These are phyloP conservation scores for Sinocyclocheilus anshuiensis DNA, from an alignment of 2,113 vertebrate species.

Conservation along the genomic window DNA sequence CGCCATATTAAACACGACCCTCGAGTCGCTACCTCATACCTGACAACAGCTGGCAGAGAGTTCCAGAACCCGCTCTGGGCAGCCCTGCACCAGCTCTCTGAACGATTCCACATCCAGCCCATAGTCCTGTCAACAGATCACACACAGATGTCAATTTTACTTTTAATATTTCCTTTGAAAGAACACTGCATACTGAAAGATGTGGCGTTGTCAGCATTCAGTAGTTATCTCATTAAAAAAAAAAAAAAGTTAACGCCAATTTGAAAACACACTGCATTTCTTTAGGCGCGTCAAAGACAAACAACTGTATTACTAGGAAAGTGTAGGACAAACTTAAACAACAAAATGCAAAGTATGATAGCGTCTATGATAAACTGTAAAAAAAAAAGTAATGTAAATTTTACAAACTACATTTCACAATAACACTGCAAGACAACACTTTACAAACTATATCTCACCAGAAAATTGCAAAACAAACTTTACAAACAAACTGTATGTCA, in stretches of 20 bases:
- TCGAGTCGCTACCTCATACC: conserved; percentile 7
- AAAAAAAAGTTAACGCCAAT: too few species aligned
- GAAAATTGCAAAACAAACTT: neutral
- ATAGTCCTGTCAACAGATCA: conserved; percentile 70
- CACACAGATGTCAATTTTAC: neutral
- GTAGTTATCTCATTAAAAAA: neutral
- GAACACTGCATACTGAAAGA: neutral
- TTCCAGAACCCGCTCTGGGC: conserved; percentile 69
- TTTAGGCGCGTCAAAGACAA: neutral
- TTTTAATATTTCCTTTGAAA: neutral
- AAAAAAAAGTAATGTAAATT: too few species aligned
- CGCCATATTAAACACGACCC: neutral
- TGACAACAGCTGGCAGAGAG: conserved; percentile 72
- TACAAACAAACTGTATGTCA: neutral
- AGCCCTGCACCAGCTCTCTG: conserved; percentile 71
- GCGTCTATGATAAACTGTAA: too few species aligned
- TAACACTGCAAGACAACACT: too few species aligned
- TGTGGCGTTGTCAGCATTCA: neutral
- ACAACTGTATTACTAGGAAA: too few species aligned
- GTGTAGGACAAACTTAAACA: too few species aligned
- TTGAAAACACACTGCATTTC: neutral
- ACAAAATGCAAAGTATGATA: too few species aligned
- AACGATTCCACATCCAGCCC: conserved; percentile 76
- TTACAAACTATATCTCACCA: neutral
- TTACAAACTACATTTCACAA: neutral